Conservation (phyloP, 2,113 vertebrate genomes). For the Plecotus auritus region DNA sequence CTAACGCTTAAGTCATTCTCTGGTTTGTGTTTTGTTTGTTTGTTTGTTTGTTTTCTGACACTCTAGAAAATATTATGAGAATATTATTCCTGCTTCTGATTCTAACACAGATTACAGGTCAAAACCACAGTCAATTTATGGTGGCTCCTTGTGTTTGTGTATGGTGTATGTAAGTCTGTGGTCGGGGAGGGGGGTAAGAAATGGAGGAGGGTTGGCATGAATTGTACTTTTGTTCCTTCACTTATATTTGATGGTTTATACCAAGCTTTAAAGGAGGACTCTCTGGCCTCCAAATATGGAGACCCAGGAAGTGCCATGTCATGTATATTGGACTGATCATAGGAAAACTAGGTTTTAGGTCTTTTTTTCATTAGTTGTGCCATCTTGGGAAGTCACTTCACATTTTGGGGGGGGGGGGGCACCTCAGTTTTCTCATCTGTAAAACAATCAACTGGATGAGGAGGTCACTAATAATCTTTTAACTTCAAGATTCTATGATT, state of each 20-base stretch:
- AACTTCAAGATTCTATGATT: neutral
- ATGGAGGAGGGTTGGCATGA: neutral
- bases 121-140: neutral
- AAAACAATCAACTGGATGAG: conserved; percentile 49
- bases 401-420: neutral
- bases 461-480: conserved; percentile 38
- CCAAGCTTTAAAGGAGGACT: neutral
- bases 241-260: neutral
- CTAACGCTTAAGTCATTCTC: neutral
- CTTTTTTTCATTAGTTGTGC: neutral
- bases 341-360: neutral
- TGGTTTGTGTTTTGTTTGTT: neutral
- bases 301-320: neutral
- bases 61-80: neutral
- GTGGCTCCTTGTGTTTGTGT: neutral
- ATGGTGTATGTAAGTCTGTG: neutral
- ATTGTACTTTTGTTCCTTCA: neutral
- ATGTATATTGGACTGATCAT: neutral
- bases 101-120: neutral
- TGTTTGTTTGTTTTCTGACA: neutral
- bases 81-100: neutral
- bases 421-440: conserved; percentile 76
- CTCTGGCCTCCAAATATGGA: neutral
- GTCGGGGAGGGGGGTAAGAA: neutral
- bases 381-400: conserved; percentile 59